phyloP scores from a whole-genome alignment of 2,797 vertebrate species.

The Amazonetta brasiliensis region DNA sequence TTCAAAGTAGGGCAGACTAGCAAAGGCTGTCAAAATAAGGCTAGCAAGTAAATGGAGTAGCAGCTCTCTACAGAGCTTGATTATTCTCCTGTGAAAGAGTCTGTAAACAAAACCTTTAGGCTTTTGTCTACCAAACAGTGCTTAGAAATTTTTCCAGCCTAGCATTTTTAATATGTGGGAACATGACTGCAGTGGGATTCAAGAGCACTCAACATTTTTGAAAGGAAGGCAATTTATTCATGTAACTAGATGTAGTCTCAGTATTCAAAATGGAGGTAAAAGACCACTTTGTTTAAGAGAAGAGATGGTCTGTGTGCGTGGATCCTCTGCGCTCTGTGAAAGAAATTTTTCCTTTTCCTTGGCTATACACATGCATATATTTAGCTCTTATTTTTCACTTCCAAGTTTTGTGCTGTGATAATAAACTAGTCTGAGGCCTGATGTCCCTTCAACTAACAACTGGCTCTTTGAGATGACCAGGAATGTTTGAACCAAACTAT shows the following conservation, averaged over 20 bases:
- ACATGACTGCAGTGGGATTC: slow-evolving; percentile 17
- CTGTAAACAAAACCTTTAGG: slow-evolving; percentile 70
- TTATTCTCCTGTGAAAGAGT: slow-evolving; percentile 33
- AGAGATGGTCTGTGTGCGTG: neutral
- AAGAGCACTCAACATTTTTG: slow-evolving; percentile 44
- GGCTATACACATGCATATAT: neutral
- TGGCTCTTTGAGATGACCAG: neutral
- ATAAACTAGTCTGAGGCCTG: neutral
- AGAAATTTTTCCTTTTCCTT: neutral
- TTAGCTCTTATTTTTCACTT: neutral
- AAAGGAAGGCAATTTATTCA: slow-evolving; percentile 43
- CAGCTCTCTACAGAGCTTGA: slow-evolving; percentile 26
- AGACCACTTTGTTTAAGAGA: neutral
- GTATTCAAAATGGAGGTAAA: slow-evolving; percentile 27
- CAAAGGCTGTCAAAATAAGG: slow-evolving; percentile 63
- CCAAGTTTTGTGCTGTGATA: neutral
- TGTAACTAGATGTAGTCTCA: neutral
- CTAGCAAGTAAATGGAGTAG: slow-evolving; percentile 6
- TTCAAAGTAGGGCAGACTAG: neutral
- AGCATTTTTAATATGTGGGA: slow-evolving; percentile 59
- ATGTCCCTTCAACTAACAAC: neutral
- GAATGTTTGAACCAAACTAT: neutral
- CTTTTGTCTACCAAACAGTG: slow-evolving; percentile 64
- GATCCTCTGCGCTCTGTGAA: neutral
- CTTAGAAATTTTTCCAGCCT: slow-evolving; percentile 54